Percentiles rank a stretch among this genome's conserved stretches.
Conservation (phyloP, 2,113 vertebrate species). For the Brienomyrus brachyistius region DNA sequence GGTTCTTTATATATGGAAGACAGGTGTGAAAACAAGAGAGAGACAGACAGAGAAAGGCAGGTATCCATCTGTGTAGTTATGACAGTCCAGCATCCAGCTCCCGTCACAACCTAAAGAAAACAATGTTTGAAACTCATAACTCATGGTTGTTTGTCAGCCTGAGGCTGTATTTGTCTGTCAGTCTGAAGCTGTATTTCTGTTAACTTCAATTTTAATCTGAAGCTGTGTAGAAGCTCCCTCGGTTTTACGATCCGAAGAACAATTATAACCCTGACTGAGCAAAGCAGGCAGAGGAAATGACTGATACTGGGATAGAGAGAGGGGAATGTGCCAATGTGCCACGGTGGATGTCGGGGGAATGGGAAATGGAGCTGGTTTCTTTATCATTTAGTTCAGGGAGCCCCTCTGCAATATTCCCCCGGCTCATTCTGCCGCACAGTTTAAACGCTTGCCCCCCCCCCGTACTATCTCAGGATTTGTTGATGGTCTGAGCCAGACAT, state of each 20-base stretch:
- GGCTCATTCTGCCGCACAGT: not conserved
- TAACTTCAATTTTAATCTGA: not conserved
- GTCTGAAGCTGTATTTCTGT: not conserved
- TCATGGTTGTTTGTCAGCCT: not conserved
- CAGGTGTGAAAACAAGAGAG: not conserved
- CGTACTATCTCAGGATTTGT: not conserved
- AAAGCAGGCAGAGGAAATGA: not conserved
- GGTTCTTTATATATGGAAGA: not conserved
- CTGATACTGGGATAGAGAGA: not conserved
- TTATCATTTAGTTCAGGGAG: not conserved
- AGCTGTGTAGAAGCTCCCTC: not conserved
- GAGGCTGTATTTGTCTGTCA: not conserved
- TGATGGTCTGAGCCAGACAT: not conserved
- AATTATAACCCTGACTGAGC: not conserved
- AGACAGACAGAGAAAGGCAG: not conserved
- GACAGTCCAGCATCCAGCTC: not conserved
- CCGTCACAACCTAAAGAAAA: not conserved
- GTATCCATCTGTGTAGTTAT: not conserved
- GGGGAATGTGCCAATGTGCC: not conserved
- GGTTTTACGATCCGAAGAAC: not conserved
- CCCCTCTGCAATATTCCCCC: slow-evolving; percentile 1
- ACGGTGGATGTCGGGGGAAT: not conserved
- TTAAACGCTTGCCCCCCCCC: not conserved
- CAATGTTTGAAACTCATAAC: not conserved
- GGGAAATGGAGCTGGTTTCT: not conserved